Evolutionary conservation across 2,888 invertebrate genomes (phyloP), one percentile per base, ranked within the genome.

Genomic region (Andrena bicolor): DNA sequence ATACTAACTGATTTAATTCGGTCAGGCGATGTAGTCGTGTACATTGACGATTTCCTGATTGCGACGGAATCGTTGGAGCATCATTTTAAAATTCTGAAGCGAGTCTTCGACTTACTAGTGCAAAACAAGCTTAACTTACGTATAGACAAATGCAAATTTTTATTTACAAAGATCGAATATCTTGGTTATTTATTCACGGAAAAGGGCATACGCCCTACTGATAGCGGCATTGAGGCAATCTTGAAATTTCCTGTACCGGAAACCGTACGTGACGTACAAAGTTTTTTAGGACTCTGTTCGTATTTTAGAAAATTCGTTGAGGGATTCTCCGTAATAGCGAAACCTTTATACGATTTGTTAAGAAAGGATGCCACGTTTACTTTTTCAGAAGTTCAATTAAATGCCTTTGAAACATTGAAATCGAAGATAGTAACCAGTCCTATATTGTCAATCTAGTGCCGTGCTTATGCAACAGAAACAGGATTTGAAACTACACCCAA

Each of bases 1-100:
- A 23, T 69, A 1, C 13, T 69, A 0, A 3, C 3, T 0, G 58
- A 56, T 0, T 13, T 69, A 13, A 69, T 69, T n/a, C 5, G 10
- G 16, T 23, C 64, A 23, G 64, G 73, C 10, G 56, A 56, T 26
- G 41, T 73, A 0, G 53, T 49, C 10, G 64, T 35, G 3, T 65
- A 64, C 23, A 6, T 64, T 1, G 73, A 73, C 3, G 73, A 73
- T 35, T 30, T 74, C 20, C 16, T 66, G 1, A 30, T 66, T 4
- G 26, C 26, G 20, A 66, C 74, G 7, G 28, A 28, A 58, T 32
- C 23, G 6, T 16, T 60, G 60, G 49, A 66, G 0, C n/a, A 49
- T 26, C 68, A 61, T 26, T 32, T 32, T 7, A 32, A 7, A 32
- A 32, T 32, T 1, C 32, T 32, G 6, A 61, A 66, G 20, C 7